Percentiles rank a stretch among this genome's conserved stretches.
Evolutionary conservation across 2,888 invertebrate species (phyloP).

Genomic region (Ornithoptera alexandrae): DNA sequence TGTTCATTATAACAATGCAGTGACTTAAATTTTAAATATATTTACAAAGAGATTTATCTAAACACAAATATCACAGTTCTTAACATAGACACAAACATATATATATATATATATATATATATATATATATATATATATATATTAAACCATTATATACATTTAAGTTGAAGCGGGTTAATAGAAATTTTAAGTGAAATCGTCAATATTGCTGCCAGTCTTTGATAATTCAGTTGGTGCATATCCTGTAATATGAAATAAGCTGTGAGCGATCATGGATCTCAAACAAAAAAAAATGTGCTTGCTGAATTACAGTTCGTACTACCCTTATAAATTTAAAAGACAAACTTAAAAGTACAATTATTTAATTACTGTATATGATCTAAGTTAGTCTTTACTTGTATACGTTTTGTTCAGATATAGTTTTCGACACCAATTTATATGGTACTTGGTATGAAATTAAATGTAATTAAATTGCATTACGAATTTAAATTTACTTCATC

Average conservation of each 20-base stretch:
- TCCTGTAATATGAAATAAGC: conserved; percentile 11
- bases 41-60: conserved; percentile 51
- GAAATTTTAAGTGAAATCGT: conserved; percentile 10
- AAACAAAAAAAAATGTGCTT: not conserved
- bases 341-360: too few relatives aligned
- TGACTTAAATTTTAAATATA: conserved; percentile 48
- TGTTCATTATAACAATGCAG: conserved; percentile 30
- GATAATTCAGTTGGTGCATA: conserved; percentile 1
- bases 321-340: too few relatives aligned
- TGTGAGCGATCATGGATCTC: not conserved
- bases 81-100: conserved; percentile 40
- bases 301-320: too few relatives aligned
- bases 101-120: too few relatives aligned
- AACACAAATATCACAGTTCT: conserved; percentile 63
- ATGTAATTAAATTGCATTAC: too few relatives aligned
- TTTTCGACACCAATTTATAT: too few relatives aligned
- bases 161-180: conserved; percentile 1
- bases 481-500: too few relatives aligned
- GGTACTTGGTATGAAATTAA: too few relatives aligned
- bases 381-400: too few relatives aligned
- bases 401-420: too few relatives aligned
- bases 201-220: conserved; percentile 2
- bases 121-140: too few relatives aligned
- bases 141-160: conserved; percentile 5
- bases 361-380: too few relatives aligned